These are phyloP conservation scores for Oligia latruncula DNA, from an alignment of 2,888 invertebrate species.

Conservation along the genomic window DNA sequence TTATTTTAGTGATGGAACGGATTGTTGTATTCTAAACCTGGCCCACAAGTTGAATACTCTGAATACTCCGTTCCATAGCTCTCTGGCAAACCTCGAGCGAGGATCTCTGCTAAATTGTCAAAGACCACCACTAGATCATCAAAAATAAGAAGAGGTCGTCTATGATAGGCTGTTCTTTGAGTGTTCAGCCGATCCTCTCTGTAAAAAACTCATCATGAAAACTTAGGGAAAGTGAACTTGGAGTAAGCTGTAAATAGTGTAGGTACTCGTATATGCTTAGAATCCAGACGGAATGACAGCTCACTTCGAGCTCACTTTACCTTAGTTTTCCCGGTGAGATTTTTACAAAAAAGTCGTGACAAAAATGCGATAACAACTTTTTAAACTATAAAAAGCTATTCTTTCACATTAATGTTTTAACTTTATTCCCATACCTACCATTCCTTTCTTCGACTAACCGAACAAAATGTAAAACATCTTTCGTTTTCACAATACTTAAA, in stretches of 20 bases:
- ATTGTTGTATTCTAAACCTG: too few species aligned
- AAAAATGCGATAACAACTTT: neutral
- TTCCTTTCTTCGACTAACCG: conserved; percentile 7
- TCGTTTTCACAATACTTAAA: conserved; percentile 29
- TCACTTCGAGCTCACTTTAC: neutral
- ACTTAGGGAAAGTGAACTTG: neutral
- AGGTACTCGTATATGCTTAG: too few species aligned
- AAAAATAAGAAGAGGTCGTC: too few species aligned
- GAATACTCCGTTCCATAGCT: too few species aligned
- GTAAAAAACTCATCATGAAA: neutral
- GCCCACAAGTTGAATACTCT: too few species aligned
- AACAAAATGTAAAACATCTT: conserved; percentile 12
- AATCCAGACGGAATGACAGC: neutral
- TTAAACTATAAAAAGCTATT: neutral
- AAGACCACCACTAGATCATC: too few species aligned
- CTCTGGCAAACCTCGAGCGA: too few species aligned
- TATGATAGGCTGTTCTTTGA: neutral
- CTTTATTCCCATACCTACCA: neutral
- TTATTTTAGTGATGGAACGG: too few species aligned
- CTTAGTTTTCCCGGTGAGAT: neutral
- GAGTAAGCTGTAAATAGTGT: neutral
- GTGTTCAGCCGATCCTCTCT: neutral
- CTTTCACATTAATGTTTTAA: neutral
- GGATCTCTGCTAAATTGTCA: too few species aligned
- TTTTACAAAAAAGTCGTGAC: neutral